Evolutionary conservation across 2,797 vertebrate genomes (phyloP), one percentile per base, ranked within the genome.

Genomic region (Gambelia wislizenii): DNA sequence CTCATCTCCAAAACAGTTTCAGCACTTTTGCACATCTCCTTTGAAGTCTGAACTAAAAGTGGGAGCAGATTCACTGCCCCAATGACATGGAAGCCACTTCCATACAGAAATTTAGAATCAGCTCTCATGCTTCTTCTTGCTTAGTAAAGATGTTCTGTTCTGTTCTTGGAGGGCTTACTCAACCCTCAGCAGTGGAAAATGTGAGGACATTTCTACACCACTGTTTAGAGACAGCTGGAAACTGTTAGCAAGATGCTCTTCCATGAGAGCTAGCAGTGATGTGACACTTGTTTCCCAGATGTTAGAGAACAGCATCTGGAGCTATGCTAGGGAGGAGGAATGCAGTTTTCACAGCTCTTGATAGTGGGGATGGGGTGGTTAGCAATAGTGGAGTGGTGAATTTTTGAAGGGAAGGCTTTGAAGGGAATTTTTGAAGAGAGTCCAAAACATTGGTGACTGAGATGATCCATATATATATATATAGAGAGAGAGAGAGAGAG

Each of bases 171-270:
- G 18, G n/a, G 44, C 27, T 42, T 27, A 1, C 69, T 82, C 70
- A 76, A 52, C n/a, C 69, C 20, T 22, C 61, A 47, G 64, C 85
- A n/a, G n/a, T 33, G 6, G 27, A 33, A 87, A 42, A 33, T 70
- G 70, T 59, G 79, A 87, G 39, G n/a, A 42, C 36, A 84, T 87
- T 79, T 84, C 85, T 64, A 20, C 81, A 77, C 79, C 85, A 52
- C 36, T 22, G 13, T 54, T 56, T 72, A 67, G 67, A 90, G 52
- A 61, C 85, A 79, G 85, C 85, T 42, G 85, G 64, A 27, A 77
- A n/a, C n/a, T 72, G 81, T 83, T 74, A 61, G 64, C 61, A 83
- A 72, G 52, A 78, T 42, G 52, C n/a, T 84, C 69, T 18, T 12
- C 80, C 72, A 85, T 36, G 49, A 87, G 69, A 69, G 79, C 52